Evolutionary conservation across 1,140 invertebrate genomes (phyloP).

Genomic region (Meloidogyne hapla): DNA sequence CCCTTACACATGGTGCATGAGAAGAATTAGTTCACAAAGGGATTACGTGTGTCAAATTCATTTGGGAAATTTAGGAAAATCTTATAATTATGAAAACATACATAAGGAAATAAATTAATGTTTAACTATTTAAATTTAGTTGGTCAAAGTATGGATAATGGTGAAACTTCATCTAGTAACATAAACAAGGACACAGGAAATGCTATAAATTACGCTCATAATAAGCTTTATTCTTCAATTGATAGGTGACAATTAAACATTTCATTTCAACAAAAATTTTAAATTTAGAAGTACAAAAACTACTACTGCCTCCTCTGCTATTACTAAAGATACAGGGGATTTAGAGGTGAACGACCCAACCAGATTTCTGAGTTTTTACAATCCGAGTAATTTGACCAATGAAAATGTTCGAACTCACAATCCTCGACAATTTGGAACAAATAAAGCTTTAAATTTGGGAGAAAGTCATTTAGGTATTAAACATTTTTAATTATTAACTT

Average conservation of each 20-base stretch:
- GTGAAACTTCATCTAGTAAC: background rate
- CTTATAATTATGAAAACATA: no score
- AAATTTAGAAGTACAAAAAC: background rate
- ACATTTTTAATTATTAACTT: no score
- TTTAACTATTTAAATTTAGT: no score
- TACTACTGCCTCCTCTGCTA: background rate
- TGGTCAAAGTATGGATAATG: background rate
- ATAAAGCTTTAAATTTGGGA: background rate
- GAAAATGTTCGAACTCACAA: background rate
- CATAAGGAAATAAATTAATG: no score
- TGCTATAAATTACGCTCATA: background rate
- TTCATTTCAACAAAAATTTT: background rate
- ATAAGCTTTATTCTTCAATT: background rate
- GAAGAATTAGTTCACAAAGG: no score
- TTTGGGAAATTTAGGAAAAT: no score
- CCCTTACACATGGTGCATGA: no score
- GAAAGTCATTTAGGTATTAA: background rate
- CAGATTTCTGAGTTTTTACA: background rate
- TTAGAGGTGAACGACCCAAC: background rate
- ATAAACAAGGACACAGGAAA: background rate
- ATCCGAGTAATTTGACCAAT: background rate
- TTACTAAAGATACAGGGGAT: background rate
- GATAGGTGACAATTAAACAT: background rate
- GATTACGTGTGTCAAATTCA: no score
- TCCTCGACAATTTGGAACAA: background rate